Conservation (phyloP, 2,113 vertebrate genomes). For the Cephalopterus ornatus region DNA sequence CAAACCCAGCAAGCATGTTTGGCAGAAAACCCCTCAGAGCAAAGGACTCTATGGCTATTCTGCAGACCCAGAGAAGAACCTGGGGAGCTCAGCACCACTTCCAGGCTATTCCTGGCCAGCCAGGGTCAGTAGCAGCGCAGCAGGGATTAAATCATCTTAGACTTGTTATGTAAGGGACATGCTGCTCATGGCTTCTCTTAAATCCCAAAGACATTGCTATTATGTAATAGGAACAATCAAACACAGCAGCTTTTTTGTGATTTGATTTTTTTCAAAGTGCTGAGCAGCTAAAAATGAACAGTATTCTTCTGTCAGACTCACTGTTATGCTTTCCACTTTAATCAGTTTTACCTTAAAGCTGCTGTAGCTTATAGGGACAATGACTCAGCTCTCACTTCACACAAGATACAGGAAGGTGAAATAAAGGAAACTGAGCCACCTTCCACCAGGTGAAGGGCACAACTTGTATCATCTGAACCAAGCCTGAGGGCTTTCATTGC, state of each 20-base stretch:
- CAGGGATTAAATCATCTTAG: conserved; percentile 8
- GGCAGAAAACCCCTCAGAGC: not conserved
- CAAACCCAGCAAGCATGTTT: not conserved
- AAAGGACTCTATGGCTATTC: not conserved
- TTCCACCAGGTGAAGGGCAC: not conserved
- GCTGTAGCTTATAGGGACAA: not conserved
- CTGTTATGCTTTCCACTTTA: not conserved
- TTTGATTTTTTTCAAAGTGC: conserved; percentile 5
- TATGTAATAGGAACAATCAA: conserved; percentile 44
- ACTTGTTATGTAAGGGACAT: conserved; percentile 29
- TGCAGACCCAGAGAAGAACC: not conserved
- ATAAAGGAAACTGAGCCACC: not conserved
- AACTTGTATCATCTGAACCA: not conserved
- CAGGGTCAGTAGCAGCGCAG: not conserved
- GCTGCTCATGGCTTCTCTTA: not conserved
- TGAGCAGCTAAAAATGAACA: not conserved
- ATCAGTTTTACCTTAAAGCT: not conserved
- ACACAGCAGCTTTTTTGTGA: not conserved
- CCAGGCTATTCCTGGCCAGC: not conserved
- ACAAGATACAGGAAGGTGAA: not conserved
- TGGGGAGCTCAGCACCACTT: not conserved
- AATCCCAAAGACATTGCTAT: conserved; percentile 6
- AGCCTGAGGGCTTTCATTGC: not conserved
- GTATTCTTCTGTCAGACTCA: not conserved
- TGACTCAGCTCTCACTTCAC: not conserved